phyloP scores from a whole-genome alignment of 2,888 invertebrate genomes.

The Athetis lepigone region DNA sequence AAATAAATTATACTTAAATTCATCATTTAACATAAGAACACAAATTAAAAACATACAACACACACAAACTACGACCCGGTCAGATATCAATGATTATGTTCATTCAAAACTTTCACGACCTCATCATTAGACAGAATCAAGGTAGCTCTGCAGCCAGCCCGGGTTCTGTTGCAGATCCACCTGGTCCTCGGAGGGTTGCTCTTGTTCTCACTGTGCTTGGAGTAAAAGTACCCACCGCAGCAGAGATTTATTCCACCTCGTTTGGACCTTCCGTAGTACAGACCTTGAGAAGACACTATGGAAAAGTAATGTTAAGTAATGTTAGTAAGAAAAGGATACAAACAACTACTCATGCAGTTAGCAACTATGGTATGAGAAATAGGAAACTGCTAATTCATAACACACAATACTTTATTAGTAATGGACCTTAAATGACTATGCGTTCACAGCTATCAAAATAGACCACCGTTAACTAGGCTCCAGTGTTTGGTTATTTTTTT shows the following conservation, averaged over 20 bases:
- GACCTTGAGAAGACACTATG: neutral
- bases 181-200: neutral
- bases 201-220: neutral
- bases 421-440: conserved; percentile 1
- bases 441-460: neutral
- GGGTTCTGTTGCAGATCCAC: neutral
- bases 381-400: neutral
- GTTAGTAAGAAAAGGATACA: neutral
- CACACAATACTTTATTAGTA: conserved; percentile 2
- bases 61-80: no score
- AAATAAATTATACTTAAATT: no score
- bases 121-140: neutral
- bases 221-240: neutral
- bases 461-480: neutral
- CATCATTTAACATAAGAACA: no score
- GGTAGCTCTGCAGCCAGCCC: neutral
- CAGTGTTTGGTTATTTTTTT: neutral
- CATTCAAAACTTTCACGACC: neutral
- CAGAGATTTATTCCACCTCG: neutral
- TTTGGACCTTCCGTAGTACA: neutral
- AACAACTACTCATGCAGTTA: neutral
- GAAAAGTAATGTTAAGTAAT: no score
- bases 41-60: no score
- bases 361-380: neutral
- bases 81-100: conserved; percentile 1